phyloP scores from a whole-genome alignment of 2,888 invertebrate species.

The Taphrorychus bicolor region DNA sequence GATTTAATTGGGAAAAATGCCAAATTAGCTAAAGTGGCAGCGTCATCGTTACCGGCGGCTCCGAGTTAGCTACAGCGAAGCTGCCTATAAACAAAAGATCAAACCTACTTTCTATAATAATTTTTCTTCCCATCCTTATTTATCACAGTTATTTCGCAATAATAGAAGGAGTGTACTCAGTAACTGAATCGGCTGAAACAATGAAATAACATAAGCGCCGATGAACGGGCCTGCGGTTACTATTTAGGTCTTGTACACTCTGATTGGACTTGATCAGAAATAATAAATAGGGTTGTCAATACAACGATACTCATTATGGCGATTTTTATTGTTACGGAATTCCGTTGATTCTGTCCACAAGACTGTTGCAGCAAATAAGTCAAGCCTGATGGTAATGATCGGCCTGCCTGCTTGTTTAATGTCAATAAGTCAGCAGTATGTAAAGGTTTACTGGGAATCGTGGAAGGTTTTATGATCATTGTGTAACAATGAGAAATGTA shows the following conservation, averaged over 20 bases:
- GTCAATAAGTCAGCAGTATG: background rate
- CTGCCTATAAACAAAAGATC: background rate
- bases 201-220: slow-evolving; percentile 20
- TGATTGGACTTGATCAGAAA: slow-evolving; percentile 11
- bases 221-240: slow-evolving; percentile 10
- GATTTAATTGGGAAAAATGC: background rate
- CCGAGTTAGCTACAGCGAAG: background rate
- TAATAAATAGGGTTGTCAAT: slow-evolving; percentile 9
- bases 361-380: background rate
- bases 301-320: slow-evolving; percentile 7
- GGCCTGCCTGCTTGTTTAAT: background rate
- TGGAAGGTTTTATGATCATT: background rate
- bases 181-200: slow-evolving; percentile 24
- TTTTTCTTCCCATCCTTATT: slow-evolving; percentile 1
- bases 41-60: background rate
- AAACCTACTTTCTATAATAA: background rate
- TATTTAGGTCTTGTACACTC: slow-evolving; percentile 16
- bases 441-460: background rate
- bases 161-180: slow-evolving; percentile 25
- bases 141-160: slow-evolving; percentile 19
- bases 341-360: slow-evolving; percentile 7
- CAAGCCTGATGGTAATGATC: background rate
- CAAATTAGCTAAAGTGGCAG: background rate
- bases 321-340: slow-evolving; percentile 13
- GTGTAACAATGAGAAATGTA: background rate